Percentiles rank a stretch among this genome's conserved stretches.
phyloP scores from a whole-genome alignment of 2,797 vertebrate genomes.

The Menidia menidia region DNA sequence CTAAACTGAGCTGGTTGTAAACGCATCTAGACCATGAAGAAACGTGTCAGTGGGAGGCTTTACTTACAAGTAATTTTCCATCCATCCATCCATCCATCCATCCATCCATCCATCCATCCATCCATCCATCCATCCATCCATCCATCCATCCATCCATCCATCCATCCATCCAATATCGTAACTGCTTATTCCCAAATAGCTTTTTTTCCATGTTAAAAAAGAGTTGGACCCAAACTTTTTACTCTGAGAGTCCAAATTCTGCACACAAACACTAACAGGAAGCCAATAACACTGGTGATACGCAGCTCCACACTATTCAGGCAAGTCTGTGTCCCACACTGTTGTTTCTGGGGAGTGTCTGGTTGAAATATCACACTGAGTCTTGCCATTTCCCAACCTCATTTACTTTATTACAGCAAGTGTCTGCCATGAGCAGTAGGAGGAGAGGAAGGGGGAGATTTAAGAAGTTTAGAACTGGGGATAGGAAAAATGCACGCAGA shows the following conservation, averaged over 20 bases:
- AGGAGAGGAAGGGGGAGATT: conserved; percentile 37
- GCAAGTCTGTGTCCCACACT: conserved; percentile 48
- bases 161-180: too few species aligned
- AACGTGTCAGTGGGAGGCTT: too few species aligned
- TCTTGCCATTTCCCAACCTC: conserved; percentile 75
- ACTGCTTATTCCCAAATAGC: too few species aligned
- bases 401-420: conserved; percentile 77
- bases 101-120: too few species aligned
- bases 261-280: background rate
- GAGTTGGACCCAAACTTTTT: background rate
- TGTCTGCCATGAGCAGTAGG: conserved; percentile 56
- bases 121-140: too few species aligned
- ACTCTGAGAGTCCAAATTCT: background rate
- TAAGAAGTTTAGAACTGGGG: conserved; percentile 48
- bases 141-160: too few species aligned
- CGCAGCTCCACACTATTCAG: conserved; percentile 42
- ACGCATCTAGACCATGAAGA: too few species aligned
- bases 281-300: conserved; percentile 12
- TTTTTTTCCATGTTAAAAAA: background rate
- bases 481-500: conserved; percentile 16
- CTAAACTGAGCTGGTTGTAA: too few species aligned
- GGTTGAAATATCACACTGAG: conserved; percentile 77
- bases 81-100: too few species aligned
- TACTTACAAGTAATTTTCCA: too few species aligned
- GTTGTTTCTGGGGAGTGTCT: conserved; percentile 67